Evolutionary conservation across 1,140 invertebrate genomes (phyloP), one percentile per base, ranked within the genome.

Genomic region (Brachionus rubens): DNA sequence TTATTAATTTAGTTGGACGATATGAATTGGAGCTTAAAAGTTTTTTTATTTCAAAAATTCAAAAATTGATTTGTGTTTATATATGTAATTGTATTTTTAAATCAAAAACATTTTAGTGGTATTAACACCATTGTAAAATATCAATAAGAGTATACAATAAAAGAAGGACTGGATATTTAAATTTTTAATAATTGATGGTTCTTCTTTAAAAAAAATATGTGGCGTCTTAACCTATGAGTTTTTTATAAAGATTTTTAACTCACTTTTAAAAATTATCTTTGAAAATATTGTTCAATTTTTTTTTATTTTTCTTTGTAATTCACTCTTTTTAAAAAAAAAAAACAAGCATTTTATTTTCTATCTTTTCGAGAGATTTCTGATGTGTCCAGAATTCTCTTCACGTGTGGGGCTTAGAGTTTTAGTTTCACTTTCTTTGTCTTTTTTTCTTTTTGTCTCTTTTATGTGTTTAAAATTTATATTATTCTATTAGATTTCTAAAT

Each of bases 331-430:
- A n/a, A n/a, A n/a, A n/a, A n/a, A n/a, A n/a, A n/a, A 12, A 26
- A 65, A 65, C 59, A 65, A 65, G 59, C 59, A 65, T 65, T 65
- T 65, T 41, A 43, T 46, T 65, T 65, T 65, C 59, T 65, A 24
- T 43, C 4, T 7, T 14, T 4, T 46, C n/a, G 5, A 7, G 43
- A 3, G 43, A n/a, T n/a, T n/a, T 36, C 33, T 36, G 33, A 36
- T 5, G 33, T n/a, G n/a, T n/a, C n/a, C n/a, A n/a, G n/a, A n/a
- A n/a, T n/a, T n/a, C n/a, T n/a, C n/a, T n/a, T n/a, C n/a, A n/a
- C n/a, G n/a, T n/a, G n/a, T n/a, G n/a, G n/a, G n/a, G n/a, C n/a
- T n/a, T n/a, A n/a, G n/a, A n/a, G n/a, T n/a, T n/a, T n/a, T n/a
- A n/a, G n/a, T n/a, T n/a, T n/a, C n/a, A n/a, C n/a, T n/a, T n/a